These are phyloP conservation scores for Bergia sp. DNA, from an alignment of 92 coral and sea anemone genomes.

Conservation along the genomic window DNA sequence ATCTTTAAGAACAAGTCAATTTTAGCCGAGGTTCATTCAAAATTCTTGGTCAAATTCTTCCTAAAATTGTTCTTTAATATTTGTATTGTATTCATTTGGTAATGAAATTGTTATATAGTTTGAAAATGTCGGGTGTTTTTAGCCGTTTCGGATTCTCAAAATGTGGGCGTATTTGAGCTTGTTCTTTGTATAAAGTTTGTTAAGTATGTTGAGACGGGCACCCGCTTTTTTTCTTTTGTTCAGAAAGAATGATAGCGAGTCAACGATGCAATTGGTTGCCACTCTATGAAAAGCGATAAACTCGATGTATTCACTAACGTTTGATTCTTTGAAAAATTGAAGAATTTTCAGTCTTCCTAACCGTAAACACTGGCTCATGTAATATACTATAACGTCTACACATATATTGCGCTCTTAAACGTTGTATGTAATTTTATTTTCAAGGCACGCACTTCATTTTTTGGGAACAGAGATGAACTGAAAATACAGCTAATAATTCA, in stretches of 20 bases:
- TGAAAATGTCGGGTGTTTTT: neutral
- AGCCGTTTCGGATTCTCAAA: neutral
- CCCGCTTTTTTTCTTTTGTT: neutral
- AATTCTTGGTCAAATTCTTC: neutral
- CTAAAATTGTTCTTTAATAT: neutral
- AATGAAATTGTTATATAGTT: no score
- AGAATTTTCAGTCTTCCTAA: no score
- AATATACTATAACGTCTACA: no score
- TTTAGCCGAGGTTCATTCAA: neutral
- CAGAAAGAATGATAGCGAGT: neutral
- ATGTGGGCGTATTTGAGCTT: neutral
- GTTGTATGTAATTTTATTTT: no score
- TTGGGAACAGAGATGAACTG: no score
- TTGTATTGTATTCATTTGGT: no score
- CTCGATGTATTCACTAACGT: neutral
- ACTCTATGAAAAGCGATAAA: neutral
- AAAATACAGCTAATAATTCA: no score
- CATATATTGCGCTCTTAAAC: no score
- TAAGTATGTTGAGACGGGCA: neutral
- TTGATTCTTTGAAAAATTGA: no score
- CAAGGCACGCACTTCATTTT: no score
- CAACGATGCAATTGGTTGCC: neutral
- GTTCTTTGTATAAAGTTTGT: no score
- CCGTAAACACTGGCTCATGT: neutral
- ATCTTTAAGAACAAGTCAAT: neutral